Base-by-base conservation (phyloP, 2,888 invertebrate genomes). In the Agrotis exclamationis region DNA sequence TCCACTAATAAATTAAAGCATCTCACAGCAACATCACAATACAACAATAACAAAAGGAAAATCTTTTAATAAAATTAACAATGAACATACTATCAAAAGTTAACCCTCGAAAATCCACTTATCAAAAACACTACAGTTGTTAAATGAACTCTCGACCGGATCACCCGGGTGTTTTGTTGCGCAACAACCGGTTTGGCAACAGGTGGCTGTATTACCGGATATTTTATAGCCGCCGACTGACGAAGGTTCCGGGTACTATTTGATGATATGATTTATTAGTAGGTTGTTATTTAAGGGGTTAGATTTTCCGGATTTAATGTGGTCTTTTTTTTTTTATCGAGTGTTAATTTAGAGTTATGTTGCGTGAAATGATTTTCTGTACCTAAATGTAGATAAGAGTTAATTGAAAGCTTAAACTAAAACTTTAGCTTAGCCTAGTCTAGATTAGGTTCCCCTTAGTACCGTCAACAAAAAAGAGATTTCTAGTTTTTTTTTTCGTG, bases 201-300 rank as follows among this genome's bases (percentile, higher is more conserved):
- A 94, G 93, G 94, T 94, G 91, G 87, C 78, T 78, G 86, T 90
- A 91, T 93, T 93, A 90, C 86, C 84, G 87, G 85, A 88, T 90
- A 91, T 92, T 92, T 92, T 93, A 92, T 91, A 80, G 87, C 83
- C 72, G 71, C 80, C 79, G 80, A 69, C 71, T 70, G 74, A 69
- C 65, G 45, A 66, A 71, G 58, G 62, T 50, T 67, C 63, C 48
- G 20, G 48, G 67, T 79, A 50, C 50, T 62, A 20, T 62, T 47
- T 60, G 60, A 73, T 64, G 62, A 58, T 47, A 65, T 67, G 45
- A 74, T 70, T 59, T 65, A 64, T 78, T 58, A 56, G 20, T 28
- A 14, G 1, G 33, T 13, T 9, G 14, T 59, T 54, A 56, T 60
- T 76, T 44, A 11, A 39, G 22, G 22, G n/a, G 22, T 54, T 45